Evolutionary conservation across 2,888 invertebrate species (phyloP).

Genomic region (Automeris io): DNA sequence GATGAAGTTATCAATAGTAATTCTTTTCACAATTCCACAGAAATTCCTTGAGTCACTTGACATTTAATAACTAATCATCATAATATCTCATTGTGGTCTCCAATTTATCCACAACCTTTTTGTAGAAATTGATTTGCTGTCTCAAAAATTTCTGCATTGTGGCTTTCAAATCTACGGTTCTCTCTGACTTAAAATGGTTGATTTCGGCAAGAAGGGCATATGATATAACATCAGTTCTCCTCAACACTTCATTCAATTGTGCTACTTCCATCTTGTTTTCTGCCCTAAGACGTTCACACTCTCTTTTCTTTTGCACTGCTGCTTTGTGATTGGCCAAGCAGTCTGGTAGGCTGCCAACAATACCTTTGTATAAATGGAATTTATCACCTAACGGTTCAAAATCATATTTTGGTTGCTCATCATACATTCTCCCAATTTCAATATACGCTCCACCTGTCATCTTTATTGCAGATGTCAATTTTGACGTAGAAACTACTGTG

Average conservation of each 20-base stretch:
- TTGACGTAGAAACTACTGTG: conserved; percentile 78
- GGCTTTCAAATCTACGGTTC: conserved; percentile 89
- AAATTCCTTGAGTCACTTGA: conserved; percentile 16
- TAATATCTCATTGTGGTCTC: conserved; percentile 75
- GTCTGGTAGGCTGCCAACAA: conserved; percentile 93
- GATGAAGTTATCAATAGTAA: conserved; percentile 13
- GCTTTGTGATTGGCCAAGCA: conserved; percentile 92
- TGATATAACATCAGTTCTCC: conserved; percentile 93
- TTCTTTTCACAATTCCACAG: conserved; percentile 8
- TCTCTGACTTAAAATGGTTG: conserved; percentile 92
- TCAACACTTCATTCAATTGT: conserved; percentile 87
- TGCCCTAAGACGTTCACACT: conserved; percentile 87
- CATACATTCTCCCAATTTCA: conserved; percentile 91
- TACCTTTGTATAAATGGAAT: conserved; percentile 95
- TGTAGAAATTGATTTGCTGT: conserved; percentile 95
- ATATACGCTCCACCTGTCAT: conserved; percentile 93
- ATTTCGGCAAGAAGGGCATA: conserved; percentile 96
- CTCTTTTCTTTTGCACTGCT: conserved; percentile 91
- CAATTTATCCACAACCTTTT: conserved; percentile 85
- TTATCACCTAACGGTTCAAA: conserved; percentile 95
- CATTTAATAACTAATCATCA: conserved; percentile 45
- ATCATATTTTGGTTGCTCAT: conserved; percentile 92
- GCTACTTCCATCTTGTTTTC: conserved; percentile 90
- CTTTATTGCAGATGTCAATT: conserved; percentile 87
- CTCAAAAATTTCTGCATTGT: conserved; percentile 91